Evolutionary conservation across 1,140 invertebrate genomes (phyloP).

Genomic region (Pseudomyrmex dendroicus): DNA sequence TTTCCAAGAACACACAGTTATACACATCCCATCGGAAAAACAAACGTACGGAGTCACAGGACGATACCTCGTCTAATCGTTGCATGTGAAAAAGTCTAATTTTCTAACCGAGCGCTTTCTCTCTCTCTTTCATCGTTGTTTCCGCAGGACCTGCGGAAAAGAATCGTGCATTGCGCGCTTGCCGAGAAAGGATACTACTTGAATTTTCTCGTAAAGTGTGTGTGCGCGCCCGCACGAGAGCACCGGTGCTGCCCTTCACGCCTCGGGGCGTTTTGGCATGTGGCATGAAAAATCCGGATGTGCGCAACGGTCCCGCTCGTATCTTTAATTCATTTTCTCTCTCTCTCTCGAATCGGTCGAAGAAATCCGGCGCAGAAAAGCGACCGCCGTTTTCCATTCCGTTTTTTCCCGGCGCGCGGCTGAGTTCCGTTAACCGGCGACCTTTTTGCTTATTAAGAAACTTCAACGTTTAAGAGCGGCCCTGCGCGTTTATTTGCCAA

Average conservation of each 20-base stretch:
- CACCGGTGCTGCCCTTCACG: constrained; percentile 44
- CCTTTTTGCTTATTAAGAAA: constrained; percentile 55
- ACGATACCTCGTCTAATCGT: constrained; percentile 37
- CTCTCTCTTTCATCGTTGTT: no score
- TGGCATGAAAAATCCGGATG: constrained; percentile 64
- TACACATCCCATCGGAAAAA: constrained; percentile 9
- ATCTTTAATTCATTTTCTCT: constrained; percentile 70
- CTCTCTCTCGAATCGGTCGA: constrained; percentile 28
- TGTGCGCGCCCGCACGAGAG: background rate
- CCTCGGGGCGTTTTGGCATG: constrained; percentile 58
- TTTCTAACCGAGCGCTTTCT: constrained; percentile 37
- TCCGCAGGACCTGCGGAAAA: background rate
- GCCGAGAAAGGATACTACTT: constrained; percentile 30
- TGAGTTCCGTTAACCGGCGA: constrained; percentile 19
- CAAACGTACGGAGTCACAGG: constrained; percentile 13
- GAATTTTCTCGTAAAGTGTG: constrained; percentile 30
- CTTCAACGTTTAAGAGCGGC: constrained; percentile 9
- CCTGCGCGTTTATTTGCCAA: background rate
- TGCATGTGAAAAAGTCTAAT: constrained; percentile 31
- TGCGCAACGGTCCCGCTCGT: constrained; percentile 65
- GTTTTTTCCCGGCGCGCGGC: background rate
- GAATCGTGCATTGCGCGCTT: constrained; percentile 11
- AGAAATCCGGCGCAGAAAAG: background rate
- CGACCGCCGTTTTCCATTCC: constrained; percentile 3
- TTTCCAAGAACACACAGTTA: background rate